Conservation (phyloP, 2,888 invertebrate species). For the Ecdyonurus torrentis region DNA sequence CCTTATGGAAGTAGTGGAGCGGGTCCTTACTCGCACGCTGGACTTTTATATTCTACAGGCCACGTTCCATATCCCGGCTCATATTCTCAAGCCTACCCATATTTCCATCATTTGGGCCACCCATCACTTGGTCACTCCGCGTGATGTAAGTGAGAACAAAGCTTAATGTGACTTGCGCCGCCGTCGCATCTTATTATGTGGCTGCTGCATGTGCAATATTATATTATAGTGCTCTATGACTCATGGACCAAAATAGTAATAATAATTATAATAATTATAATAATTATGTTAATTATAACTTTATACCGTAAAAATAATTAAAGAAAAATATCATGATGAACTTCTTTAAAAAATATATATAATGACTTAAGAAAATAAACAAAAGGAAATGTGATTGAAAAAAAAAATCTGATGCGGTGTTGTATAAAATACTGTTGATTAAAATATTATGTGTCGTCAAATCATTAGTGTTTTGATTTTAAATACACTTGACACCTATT, state of each 20-base stretch:
- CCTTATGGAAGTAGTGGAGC: slow-evolving; percentile 1
- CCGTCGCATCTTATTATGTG: no score
- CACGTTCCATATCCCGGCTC: slow-evolving; percentile 39
- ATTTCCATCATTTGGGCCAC: slow-evolving; percentile 46
- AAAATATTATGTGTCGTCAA: neutral
- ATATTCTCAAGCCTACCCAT: slow-evolving; percentile 38
- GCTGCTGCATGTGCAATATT: neutral
- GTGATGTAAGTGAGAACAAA: slow-evolving; percentile 5
- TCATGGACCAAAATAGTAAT: neutral
- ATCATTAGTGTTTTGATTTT: no score
- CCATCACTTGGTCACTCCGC: slow-evolving; percentile 12
- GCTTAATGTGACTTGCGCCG: no score
- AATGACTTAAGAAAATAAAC: neutral
- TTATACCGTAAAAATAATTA: neutral
- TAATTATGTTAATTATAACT: neutral
- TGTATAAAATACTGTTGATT: neutral
- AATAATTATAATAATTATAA: neutral
- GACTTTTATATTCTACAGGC: slow-evolving; percentile 39
- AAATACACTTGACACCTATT: no score
- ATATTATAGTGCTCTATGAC: neutral
- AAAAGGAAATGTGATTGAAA: neutral
- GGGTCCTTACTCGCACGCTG: slow-evolving; percentile 16
- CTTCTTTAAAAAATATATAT: neutral
- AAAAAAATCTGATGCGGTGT: neutral
- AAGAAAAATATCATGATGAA: no score